Evolutionary conservation across 2,888 invertebrate species (phyloP).

Genomic region (Unio pictorum): DNA sequence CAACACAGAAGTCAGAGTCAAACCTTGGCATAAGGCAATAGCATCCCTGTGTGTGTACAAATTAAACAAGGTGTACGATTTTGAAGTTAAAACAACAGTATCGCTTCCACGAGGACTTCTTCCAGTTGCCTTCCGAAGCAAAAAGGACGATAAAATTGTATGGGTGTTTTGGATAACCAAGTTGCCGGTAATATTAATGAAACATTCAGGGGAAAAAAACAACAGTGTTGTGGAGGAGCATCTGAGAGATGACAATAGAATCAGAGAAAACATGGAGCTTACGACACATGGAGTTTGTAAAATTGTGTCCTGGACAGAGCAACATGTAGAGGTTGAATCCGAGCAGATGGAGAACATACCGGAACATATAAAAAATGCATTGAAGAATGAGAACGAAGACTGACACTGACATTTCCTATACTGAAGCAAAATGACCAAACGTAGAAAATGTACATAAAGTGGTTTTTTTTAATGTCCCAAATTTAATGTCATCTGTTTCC

Average conservation of each 20-base stretch:
- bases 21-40: conserved; percentile 24
- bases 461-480: too few species aligned
- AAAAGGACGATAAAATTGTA: conserved; percentile 25
- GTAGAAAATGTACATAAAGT: too few species aligned
- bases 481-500: too few species aligned
- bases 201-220: conserved; percentile 10
- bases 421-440: too few species aligned
- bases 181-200: conserved; percentile 22
- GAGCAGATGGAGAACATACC: too few species aligned
- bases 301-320: conserved; percentile 36
- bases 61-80: conserved; percentile 22
- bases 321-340: conserved; percentile 34
- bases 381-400: too few species aligned
- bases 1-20: conserved; percentile 37
- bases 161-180: conserved; percentile 26
- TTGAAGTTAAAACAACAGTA: conserved; percentile 38
- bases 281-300: conserved; percentile 35
- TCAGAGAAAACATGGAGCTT: conserved; percentile 17
- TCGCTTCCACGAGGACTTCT: conserved; percentile 26
- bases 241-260: neutral
- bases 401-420: too few species aligned
- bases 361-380: too few species aligned
- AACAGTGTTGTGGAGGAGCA: neutral
- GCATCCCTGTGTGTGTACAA: conserved; percentile 36
- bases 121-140: conserved; percentile 31